Base-by-base conservation (phyloP, 2,113 vertebrate genomes). In the Aptenodytes forsteri region DNA sequence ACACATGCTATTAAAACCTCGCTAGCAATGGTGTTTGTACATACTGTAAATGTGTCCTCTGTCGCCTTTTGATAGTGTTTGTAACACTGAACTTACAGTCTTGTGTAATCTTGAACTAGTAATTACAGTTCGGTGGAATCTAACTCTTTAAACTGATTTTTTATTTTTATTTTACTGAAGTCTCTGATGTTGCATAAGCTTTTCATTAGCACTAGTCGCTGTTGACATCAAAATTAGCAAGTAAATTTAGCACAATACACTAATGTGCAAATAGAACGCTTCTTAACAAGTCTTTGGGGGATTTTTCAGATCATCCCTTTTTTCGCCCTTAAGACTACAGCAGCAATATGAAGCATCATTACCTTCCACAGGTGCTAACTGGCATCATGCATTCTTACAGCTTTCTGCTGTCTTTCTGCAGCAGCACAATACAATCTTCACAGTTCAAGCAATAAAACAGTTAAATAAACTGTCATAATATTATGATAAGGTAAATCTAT, bases 241-340 rank as follows among this genome's bases (percentile, higher is more conserved):
- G 90, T 96, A 98, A 97, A 94, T 98, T 98, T 98, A 98, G 96
- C 94, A 96, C 83, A 82, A 93, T 95, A 95, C 97, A 88, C 95
- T 84, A 71, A 97, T 86, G 96, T 65, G 62, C 82, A 89, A 84
- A 92, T 56, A 89, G 73, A 95, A 93, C 83, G 82, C 88, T 72
- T 89, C 91, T 95, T 98, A 98, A 98, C 98, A 98, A 97, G 97
- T 72, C 98, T 97, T 91, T 11, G 34, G 98, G 96, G 98, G 84
- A 95, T 97, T 96, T 95, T 95, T 96, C 92, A 96, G 85, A 96
- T 96, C 87, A 93, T 64, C 42, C 32, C 49, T 92, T 89, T 83
- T 44, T 4, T 1, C 10, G 21, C 32, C 17, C 23, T 96, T 59
- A 85, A 94, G 89, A 96, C 44, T 62, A 71, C 38, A 80, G 34